Percentiles rank a stretch among this genome's conserved stretches.
Conservation (phyloP, 2,113 vertebrate genomes). For the Egretta garzetta region DNA sequence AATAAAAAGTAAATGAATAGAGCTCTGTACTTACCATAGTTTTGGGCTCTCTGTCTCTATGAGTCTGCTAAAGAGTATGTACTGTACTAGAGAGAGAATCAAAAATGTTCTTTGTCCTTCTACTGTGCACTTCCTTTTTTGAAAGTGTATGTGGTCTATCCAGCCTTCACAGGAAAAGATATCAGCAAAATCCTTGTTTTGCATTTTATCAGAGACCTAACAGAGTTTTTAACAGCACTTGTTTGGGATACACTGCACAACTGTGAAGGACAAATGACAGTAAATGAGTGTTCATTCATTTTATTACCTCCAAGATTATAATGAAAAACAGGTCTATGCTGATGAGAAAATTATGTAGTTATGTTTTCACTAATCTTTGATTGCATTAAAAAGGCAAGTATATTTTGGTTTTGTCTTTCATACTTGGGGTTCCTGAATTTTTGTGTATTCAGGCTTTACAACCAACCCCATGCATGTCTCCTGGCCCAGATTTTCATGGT, state of each 20-base stretch:
- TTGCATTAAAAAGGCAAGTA: background rate
- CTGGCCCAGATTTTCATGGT: background rate
- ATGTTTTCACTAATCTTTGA: background rate
- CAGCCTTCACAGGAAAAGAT: background rate
- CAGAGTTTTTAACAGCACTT: background rate
- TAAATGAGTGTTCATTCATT: background rate
- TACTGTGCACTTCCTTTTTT: background rate
- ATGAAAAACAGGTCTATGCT: background rate
- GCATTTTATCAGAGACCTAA: background rate
- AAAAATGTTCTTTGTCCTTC: background rate
- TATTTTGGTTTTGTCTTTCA: background rate
- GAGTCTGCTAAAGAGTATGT: background rate
- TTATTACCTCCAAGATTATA: background rate
- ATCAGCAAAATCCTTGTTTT: background rate
- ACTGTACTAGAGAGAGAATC: background rate
- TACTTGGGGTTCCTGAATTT: background rate
- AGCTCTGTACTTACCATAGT: slow-evolving; percentile 55
- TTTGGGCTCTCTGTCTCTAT: background rate
- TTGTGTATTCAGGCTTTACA: background rate
- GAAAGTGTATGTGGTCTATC: background rate
- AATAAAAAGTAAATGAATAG: background rate
- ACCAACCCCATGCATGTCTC: fast-evolving
- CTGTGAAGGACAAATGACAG: background rate
- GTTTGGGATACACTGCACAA: background rate
- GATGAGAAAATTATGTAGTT: background rate